Evolutionary conservation across 2,888 invertebrate species (phyloP).

Genomic region (Suillia variegata): DNA sequence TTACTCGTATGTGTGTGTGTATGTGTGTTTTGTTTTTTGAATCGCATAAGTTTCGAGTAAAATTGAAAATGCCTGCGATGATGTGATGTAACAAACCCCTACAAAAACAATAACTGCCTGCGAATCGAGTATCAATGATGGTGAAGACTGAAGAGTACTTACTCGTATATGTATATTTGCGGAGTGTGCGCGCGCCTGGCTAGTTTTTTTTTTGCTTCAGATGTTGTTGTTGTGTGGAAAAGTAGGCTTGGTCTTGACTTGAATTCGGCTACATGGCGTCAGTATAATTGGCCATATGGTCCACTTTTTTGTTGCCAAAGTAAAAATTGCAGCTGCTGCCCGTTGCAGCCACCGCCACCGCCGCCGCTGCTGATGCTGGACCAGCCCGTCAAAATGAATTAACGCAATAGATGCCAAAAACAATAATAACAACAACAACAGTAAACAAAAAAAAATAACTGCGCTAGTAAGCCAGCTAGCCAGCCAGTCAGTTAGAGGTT

Average conservation of each 20-base stretch:
- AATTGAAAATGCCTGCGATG: background rate
- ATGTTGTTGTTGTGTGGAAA: background rate
- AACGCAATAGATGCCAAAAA: background rate
- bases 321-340: background rate
- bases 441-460: background rate
- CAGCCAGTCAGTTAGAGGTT: too few relatives aligned
- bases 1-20: background rate
- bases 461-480: too few relatives aligned
- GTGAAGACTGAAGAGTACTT: background rate
- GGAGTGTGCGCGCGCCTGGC: too few relatives aligned
- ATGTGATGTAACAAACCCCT: background rate
- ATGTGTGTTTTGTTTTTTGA: too few relatives aligned
- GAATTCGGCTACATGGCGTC: constrained; percentile 1
- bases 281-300: background rate
- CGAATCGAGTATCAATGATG: background rate
- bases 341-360: background rate
- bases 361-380: background rate
- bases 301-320: background rate
- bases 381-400: constrained; percentile 1
- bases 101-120: background rate
- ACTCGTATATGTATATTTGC: too few relatives aligned
- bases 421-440: background rate
- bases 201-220: background rate
- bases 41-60: background rate
- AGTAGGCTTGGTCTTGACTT: constrained; percentile 1